These are phyloP conservation scores for Aselliscus stoliczkanus DNA, from an alignment of 2,797 vertebrate species.

Conservation along the genomic window DNA sequence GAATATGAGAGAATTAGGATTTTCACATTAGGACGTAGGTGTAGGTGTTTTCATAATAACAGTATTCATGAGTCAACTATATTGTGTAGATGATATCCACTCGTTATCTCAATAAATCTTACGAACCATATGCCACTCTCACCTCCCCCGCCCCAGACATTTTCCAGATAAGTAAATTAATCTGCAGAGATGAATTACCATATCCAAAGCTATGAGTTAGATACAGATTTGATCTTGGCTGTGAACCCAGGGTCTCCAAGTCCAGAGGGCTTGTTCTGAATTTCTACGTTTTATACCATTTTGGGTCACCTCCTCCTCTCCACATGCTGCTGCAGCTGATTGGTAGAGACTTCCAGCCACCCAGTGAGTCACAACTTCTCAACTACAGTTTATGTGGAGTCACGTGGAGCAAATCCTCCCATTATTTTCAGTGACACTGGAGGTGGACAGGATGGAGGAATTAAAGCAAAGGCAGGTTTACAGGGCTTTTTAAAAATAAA, in stretches of 20 bases:
- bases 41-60: neutral
- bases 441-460: neutral
- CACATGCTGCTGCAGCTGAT: neutral
- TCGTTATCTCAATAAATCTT: neutral
- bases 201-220: neutral
- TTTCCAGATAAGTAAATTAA: slow-evolving; percentile 23
- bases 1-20: neutral
- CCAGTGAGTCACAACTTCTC: neutral
- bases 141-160: neutral
- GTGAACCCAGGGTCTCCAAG: neutral
- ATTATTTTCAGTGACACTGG: neutral
- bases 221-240: neutral
- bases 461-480: neutral
- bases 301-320: neutral
- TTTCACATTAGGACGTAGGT: neutral
- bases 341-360: neutral
- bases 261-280: neutral
- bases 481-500: neutral
- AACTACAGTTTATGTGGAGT: neutral
- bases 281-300: neutral
- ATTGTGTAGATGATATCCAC: neutral
- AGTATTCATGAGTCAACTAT: neutral
- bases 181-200: neutral
- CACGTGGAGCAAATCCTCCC: neutral
- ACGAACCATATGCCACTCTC: neutral